Conservation (phyloP, 2,113 vertebrate species). For the Polyodon spathula region DNA sequence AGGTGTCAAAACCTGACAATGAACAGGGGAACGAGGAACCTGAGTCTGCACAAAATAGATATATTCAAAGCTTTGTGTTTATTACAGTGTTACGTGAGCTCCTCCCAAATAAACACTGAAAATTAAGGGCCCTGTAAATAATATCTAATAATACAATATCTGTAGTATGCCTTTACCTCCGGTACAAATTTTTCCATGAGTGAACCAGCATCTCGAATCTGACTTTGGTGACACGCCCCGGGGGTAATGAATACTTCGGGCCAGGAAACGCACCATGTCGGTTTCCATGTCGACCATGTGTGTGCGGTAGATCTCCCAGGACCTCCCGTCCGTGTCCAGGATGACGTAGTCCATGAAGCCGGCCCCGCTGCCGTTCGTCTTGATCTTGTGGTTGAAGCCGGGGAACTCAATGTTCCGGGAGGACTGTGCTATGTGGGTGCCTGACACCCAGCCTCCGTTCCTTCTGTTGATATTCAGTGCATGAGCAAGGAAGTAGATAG, state of each 20-base stretch:
- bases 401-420: conserved; percentile 31
- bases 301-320: conserved; percentile 47
- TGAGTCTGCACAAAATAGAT: too few species aligned
- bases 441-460: conserved; percentile 21
- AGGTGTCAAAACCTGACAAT: too few species aligned
- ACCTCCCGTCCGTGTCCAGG: conserved; percentile 58
- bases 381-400: conserved; percentile 55
- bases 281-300: conserved; percentile 50
- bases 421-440: conserved; percentile 17
- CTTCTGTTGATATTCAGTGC: conserved; percentile 20
- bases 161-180: conserved; percentile 40
- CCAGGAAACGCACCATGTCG: conserved; percentile 45
- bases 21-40: too few species aligned
- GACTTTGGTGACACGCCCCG: conserved; percentile 38
- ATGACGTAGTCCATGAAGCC: conserved; percentile 49
- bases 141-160: too few species aligned
- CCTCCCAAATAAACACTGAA: too few species aligned
- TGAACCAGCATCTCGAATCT: conserved; percentile 64
- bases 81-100: too few species aligned
- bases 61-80: too few species aligned
- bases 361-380: conserved; percentile 40
- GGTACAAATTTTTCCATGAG: conserved; percentile 54
- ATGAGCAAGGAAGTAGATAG: conserved; percentile 25
- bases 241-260: conserved; percentile 58
- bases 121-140: too few species aligned